Conservation (phyloP, 2,797 vertebrate genomes). For the Sebastes kiyomatsui region DNA sequence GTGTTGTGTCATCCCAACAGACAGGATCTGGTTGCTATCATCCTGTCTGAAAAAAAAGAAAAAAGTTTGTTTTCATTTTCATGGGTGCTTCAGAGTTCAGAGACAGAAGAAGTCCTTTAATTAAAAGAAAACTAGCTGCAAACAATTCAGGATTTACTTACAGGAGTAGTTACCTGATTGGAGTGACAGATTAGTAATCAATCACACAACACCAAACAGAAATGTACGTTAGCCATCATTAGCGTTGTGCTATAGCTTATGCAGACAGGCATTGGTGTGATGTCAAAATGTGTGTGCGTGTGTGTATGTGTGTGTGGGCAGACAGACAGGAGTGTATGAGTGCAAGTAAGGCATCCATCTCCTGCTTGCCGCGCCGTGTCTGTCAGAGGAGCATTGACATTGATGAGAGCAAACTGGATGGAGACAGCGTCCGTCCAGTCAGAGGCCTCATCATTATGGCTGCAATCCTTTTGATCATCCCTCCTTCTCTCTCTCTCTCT, state of each 20-base stretch:
- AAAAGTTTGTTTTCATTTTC: conserved; percentile 7
- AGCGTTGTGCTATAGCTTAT: background rate
- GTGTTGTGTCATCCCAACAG: conserved; percentile 62
- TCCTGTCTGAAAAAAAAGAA: conserved; percentile 18
- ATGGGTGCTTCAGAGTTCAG: conserved; percentile 18
- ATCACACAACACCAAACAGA: background rate
- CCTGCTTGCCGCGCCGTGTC: conserved; percentile 24
- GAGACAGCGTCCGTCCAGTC: conserved; percentile 70
- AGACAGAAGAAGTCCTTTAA: background rate
- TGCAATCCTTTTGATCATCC: conserved; percentile 76
- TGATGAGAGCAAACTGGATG: conserved; percentile 81
- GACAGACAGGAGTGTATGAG: conserved; percentile 41
- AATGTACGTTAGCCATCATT: background rate
- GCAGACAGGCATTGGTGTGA: background rate
- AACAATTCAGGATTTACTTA: background rate
- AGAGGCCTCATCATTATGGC: conserved; percentile 66
- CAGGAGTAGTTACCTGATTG: background rate
- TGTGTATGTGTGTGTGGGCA: conserved; percentile 12
- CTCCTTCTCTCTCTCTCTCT: conserved; percentile 26
- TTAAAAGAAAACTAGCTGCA: background rate
- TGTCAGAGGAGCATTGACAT: conserved; percentile 65
- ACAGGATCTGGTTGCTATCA: conserved; percentile 52
- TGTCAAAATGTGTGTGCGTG: conserved; percentile 7
- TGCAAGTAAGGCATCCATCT: conserved; percentile 49
- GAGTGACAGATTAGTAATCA: background rate